These are phyloP conservation scores for Patella depressa DNA, from an alignment of 2,888 invertebrate genomes.

Conservation along the genomic window DNA sequence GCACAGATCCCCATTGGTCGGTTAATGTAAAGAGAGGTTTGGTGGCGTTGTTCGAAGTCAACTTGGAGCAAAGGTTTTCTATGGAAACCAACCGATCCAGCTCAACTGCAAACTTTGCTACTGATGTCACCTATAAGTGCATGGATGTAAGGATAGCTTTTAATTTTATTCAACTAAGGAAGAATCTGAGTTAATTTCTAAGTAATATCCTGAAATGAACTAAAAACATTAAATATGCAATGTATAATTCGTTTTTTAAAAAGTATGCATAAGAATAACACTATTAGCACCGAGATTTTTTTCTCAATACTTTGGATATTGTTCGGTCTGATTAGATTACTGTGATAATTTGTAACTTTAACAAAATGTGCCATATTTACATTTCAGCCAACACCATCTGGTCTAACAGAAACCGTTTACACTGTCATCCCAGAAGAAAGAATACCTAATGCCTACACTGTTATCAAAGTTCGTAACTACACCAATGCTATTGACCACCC, in stretches of 20 bases:
- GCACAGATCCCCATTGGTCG: constrained; percentile 67
- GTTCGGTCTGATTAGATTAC: background rate
- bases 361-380: background rate
- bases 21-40: constrained; percentile 71
- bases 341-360: no score
- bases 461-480: constrained; percentile 1
- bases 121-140: constrained; percentile 42
- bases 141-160: constrained; percentile 46
- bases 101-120: constrained; percentile 6
- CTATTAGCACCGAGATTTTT: no score
- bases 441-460: background rate
- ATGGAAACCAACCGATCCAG: constrained; percentile 30
- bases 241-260: no score
- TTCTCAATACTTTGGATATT: no score
- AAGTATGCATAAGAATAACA: no score
- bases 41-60: constrained; percentile 63
- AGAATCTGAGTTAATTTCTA: no score
- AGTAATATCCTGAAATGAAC: no score
- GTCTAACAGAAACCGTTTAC: background rate
- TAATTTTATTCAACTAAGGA: no score
- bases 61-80: constrained; percentile 49
- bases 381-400: background rate
- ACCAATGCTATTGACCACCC: background rate
- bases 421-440: background rate
- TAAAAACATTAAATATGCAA: no score